These are phyloP conservation scores for Pseudomyrmex pallidus DNA, from an alignment of 1,140 invertebrate genomes.

Conservation along the genomic window DNA sequence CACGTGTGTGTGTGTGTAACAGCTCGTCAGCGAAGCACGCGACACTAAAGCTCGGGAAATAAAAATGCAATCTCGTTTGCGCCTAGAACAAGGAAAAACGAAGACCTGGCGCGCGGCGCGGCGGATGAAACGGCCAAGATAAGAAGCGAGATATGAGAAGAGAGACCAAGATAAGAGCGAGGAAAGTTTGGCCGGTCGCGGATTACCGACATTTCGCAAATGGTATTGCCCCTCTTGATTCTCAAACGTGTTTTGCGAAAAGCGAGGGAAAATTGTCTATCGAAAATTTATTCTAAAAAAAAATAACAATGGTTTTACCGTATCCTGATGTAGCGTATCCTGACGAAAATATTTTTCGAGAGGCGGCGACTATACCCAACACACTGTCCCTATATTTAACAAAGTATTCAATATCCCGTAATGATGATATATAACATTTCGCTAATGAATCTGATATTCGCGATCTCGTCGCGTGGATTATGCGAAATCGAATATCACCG, in stretches of 20 bases:
- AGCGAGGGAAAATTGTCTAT: slow-evolving; percentile 52
- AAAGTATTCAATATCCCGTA: too few species aligned
- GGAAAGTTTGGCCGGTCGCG: slow-evolving; percentile 6
- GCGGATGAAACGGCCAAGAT: slow-evolving; percentile 33
- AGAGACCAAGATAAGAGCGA: slow-evolving; percentile 6
- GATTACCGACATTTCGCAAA: slow-evolving; percentile 15
- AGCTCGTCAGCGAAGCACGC: slow-evolving; percentile 59
- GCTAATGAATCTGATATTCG: too few species aligned
- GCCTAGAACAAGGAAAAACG: slow-evolving; percentile 42
- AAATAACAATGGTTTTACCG: too few species aligned
- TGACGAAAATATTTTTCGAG: too few species aligned
- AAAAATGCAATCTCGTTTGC: slow-evolving; percentile 77
- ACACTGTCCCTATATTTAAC: too few species aligned
- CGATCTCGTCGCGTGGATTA: too few species aligned
- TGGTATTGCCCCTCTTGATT: slow-evolving; percentile 9
- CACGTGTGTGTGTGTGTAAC: background rate
- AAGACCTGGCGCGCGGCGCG: slow-evolving; percentile 50
- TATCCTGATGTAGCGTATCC: too few species aligned
- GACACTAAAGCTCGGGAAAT: slow-evolving; percentile 61
- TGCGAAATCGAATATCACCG: too few species aligned
- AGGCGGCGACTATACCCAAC: too few species aligned
- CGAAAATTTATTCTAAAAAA: slow-evolving; percentile 9
- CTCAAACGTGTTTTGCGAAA: slow-evolving; percentile 14
- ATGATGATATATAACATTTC: too few species aligned
- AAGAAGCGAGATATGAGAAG: slow-evolving; percentile 42